Percentiles rank a stretch among this genome's conserved stretches.
These are phyloP conservation scores for Melanotaenia maccullochi DNA, from an alignment of 2,797 vertebrate genomes.

Conservation along the genomic window DNA sequence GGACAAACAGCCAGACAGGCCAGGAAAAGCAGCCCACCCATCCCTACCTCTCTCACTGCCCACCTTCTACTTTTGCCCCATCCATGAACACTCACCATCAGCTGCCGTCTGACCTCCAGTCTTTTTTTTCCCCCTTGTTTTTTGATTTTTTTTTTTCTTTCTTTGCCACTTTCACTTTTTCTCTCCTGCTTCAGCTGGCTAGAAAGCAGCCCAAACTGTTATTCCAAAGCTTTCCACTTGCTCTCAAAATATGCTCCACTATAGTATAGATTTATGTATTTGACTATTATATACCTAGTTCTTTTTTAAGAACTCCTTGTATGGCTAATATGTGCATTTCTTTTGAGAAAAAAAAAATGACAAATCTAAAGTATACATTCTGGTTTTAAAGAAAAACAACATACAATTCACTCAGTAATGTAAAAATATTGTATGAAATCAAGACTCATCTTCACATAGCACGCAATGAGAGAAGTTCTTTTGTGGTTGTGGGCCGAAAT, in stretches of 20 bases:
- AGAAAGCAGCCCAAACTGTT: conserved; percentile 19
- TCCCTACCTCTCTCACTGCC: conserved; percentile 55
- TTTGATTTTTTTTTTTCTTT: conserved; percentile 18
- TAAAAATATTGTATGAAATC: conserved; percentile 60
- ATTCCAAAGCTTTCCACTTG: conserved; percentile 22
- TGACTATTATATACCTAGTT: conserved; percentile 58
- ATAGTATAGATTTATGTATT: conserved; percentile 40
- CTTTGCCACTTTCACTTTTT: conserved; percentile 26
- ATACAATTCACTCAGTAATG: conserved; percentile 67
- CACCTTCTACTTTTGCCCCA: conserved; percentile 47
- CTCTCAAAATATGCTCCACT: conserved; percentile 34
- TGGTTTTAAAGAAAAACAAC: conserved; percentile 71
- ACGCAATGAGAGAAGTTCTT: conserved; percentile 54
- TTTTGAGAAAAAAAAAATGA: conserved; percentile 31
- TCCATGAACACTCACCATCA: conserved; percentile 53
- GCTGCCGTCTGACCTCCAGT: conserved; percentile 45
- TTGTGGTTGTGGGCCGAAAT: conserved; percentile 54
- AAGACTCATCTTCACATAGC: conserved; percentile 52
- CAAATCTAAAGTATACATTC: conserved; percentile 69
- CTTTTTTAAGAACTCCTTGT: conserved; percentile 79
- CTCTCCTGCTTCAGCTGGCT: conserved; percentile 41
- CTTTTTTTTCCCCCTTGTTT: conserved; percentile 19
- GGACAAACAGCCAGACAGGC: conserved; percentile 77
- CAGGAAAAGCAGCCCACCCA: conserved; percentile 78
- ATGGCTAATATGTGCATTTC: conserved; percentile 62